Percentiles rank a stretch among this genome's conserved stretches.
phyloP scores from a whole-genome alignment of 2,888 invertebrate species.

The Deilephila elpenor region DNA sequence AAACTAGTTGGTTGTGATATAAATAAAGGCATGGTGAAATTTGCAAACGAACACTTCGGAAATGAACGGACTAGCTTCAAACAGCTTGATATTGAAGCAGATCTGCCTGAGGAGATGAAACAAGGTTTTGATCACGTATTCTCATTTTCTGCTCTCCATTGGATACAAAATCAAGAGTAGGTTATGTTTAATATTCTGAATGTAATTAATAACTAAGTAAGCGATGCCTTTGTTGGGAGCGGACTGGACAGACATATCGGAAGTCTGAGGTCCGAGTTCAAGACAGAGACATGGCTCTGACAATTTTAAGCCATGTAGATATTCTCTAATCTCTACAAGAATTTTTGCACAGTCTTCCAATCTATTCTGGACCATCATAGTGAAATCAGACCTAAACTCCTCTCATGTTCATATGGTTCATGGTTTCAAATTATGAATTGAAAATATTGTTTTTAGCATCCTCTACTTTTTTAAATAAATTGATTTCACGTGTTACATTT shows the following conservation, averaged over 20 bases:
- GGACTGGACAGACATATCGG: too few species aligned
- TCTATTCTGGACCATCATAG: too few species aligned
- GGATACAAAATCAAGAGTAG: constrained; percentile 90
- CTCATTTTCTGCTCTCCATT: constrained; percentile 92
- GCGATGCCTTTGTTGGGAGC: too few species aligned
- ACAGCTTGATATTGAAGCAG: constrained; percentile 84
- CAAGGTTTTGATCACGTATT: constrained; percentile 87
- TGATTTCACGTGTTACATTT: not conserved
- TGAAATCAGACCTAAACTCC: too few species aligned
- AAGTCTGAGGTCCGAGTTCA: too few species aligned
- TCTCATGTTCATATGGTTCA: too few species aligned
- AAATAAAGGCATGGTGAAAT: constrained; percentile 88
- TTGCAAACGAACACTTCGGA: constrained; percentile 84
- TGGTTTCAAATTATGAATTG: too few species aligned
- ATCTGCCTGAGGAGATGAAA: constrained; percentile 75
- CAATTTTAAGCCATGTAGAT: too few species aligned
- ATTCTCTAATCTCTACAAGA: too few species aligned
- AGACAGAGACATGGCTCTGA: too few species aligned
- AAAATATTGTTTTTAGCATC: too few species aligned
- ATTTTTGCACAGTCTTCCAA: too few species aligned
- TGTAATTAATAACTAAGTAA: not conserved
- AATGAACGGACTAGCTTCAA: constrained; percentile 77
- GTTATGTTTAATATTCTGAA: constrained; percentile 43
- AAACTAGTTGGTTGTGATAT: constrained; percentile 87
- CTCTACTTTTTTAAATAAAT: not conserved